Evolutionary conservation across 1,140 invertebrate genomes (phyloP).

Genomic region (Drosophila insularis): DNA sequence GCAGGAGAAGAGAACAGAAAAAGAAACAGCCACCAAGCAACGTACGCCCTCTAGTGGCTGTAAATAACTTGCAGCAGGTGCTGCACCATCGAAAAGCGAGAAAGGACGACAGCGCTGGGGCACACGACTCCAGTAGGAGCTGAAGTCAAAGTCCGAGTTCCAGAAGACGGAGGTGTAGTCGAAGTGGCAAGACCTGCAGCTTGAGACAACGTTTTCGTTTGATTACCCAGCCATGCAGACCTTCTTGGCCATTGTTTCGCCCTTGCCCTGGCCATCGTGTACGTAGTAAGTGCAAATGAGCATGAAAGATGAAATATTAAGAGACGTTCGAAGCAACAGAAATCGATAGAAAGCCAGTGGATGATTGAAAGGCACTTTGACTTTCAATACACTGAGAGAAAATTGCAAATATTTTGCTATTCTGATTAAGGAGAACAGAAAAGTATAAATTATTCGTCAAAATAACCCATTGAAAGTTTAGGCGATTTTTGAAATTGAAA

Average conservation of each 20-base stretch:
- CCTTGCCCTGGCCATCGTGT: neutral
- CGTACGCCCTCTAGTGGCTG: constrained; percentile 68
- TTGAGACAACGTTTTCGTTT: constrained; percentile 62
- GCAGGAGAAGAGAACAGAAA: neutral
- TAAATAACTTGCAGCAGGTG: constrained; percentile 79
- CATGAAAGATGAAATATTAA: constrained; percentile 80
- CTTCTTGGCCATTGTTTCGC: constrained; percentile 37
- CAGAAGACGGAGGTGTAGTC: neutral
- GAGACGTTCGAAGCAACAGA: constrained; percentile 34
- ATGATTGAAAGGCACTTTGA: neutral
- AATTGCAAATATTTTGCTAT: neutral
- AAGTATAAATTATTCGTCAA: too few relatives aligned
- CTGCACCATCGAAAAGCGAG: constrained; percentile 33
- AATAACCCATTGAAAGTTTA: too few relatives aligned
- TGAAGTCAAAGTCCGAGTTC: too few relatives aligned
- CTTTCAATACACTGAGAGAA: neutral
- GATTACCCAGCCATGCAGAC: constrained; percentile 48
- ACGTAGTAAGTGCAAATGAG: constrained; percentile 68
- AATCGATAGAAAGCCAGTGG: neutral
- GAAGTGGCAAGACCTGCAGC: constrained; percentile 22
- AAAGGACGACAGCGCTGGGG: constrained; percentile 37
- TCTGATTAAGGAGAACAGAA: too few relatives aligned
- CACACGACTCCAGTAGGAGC: neutral
- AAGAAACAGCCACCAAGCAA: neutral
- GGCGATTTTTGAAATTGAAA: too few relatives aligned